A percentile compares a stretch with the other conserved stretches of the same genome.
These are phyloP conservation scores for Lophotriccus pileatus DNA, from an alignment of 2,797 vertebrate genomes.

Conservation along the genomic window DNA sequence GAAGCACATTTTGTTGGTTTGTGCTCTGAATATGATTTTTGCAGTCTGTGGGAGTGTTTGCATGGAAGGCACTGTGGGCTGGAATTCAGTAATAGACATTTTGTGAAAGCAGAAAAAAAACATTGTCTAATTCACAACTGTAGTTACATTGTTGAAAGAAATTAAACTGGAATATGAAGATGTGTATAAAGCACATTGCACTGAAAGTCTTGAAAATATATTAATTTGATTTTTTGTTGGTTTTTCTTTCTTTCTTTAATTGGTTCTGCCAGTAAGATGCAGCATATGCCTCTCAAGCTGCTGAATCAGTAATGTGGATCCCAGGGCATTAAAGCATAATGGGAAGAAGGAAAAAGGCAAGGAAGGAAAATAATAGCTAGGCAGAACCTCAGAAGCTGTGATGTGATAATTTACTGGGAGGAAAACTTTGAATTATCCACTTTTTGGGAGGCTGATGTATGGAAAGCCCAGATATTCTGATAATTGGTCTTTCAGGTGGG, in stretches of 20 bases:
- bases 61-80: background rate
- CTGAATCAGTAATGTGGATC: conserved; percentile 15
- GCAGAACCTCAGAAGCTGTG: background rate
- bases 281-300: conserved; percentile 47
- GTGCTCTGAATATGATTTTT: background rate
- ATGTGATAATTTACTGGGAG: background rate
- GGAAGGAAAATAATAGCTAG: background rate
- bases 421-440: background rate
- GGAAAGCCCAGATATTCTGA: background rate
- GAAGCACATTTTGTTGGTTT: conserved; percentile 25
- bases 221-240: background rate
- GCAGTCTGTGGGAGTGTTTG: background rate
- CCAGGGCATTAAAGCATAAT: conserved; percentile 31
- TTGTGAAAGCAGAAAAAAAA: background rate
- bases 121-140: no score
- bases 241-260: conserved; percentile 25
- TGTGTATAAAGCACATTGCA: conserved; percentile 7
- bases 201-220: conserved; percentile 31
- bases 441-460: background rate
- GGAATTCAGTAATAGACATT: background rate
- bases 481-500: background rate
- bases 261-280: conserved; percentile 26
- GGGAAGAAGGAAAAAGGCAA: background rate
- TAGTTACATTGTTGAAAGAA: background rate
- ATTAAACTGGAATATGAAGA: conserved; percentile 49